Conservation (phyloP, 2,797 vertebrate genomes). For the Fringilla coelebs region DNA sequence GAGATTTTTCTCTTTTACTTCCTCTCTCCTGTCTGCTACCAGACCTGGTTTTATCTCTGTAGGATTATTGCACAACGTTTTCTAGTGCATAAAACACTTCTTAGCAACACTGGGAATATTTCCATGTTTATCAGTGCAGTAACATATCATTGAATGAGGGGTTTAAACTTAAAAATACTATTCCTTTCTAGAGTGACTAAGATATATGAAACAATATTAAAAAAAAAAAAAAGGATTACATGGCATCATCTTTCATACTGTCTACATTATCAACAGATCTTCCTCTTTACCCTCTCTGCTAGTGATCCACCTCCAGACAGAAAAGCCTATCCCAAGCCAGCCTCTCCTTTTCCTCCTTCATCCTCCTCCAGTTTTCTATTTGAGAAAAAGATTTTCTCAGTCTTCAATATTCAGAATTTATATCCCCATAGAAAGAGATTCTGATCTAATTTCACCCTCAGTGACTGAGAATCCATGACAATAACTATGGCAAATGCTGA, state of each 20-base stretch:
- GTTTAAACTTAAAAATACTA: neutral
- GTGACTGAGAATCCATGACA: neutral
- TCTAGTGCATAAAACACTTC: neutral
- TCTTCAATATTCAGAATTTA: neutral
- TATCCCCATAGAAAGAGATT: neutral
- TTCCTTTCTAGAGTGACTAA: neutral
- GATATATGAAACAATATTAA: neutral
- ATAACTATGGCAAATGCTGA: neutral
- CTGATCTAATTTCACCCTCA: neutral
- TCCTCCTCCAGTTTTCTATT: neutral
- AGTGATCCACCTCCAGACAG: neutral
- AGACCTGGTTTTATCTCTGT: neutral
- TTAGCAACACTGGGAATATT: neutral
- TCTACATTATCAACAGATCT: neutral
- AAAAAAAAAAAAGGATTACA: neutral
- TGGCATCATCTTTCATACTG: neutral
- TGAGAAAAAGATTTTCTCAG: neutral
- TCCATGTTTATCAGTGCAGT: neutral
- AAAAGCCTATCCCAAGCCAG: neutral
- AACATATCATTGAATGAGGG: neutral
- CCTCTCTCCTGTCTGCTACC: neutral
- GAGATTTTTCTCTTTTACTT: neutral
- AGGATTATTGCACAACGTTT: neutral
- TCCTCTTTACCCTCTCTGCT: neutral
- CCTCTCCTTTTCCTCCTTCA: neutral